Base-by-base conservation (phyloP, 2,113 vertebrate species). In the Sinosuthora webbiana region DNA sequence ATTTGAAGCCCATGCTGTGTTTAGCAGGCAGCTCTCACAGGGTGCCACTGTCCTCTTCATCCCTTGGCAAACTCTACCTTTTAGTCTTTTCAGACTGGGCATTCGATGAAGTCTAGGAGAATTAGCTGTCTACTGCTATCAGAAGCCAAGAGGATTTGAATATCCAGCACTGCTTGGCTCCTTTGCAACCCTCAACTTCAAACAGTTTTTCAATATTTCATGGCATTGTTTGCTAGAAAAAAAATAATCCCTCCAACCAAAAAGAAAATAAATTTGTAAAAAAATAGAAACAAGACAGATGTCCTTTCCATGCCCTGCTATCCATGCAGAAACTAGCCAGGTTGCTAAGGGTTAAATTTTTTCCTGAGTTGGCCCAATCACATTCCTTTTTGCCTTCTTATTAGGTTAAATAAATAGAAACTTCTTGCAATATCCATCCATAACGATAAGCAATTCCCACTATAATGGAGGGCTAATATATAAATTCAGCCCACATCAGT, bases 401-500 rank as follows among this genome's bases (percentile, higher is more conserved):
- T 96, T 94, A 91, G 79, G 75, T 94, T 97, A 93, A 97, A 97
- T 96, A 97, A 98, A 98, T 97, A 98, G 97, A 94, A 96, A 97
- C 97, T 97, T 98, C 83, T 95, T 86, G 93, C 94, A 90, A 96
- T 95, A 92, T 49, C 95, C 93, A 97, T 95, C 80, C 30, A 94
- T 88, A 83, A 95, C 1, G 97, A 98, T 98, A 98, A 98, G 97
- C 94, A 97, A 97, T 96, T 97, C 97, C 95, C 96, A 96, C 93
- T 80, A 97, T 96, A 97, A 97, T 53, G 69, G 96, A 80, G 94
- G 95, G 94, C 97, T 98, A 96, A 97, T 97, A 97, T 96, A 98
- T 90, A 97, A 98, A 98, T 98, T 97, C 97, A 98, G 95, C 95
- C 87, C 45, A 94, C 96, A 95, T 97, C 97, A 85, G 93, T 97